A percentile compares a stretch with the other conserved stretches of the same genome.
phyloP scores from a whole-genome alignment of 2,113 vertebrate species.

The Rhipidura dahli region DNA sequence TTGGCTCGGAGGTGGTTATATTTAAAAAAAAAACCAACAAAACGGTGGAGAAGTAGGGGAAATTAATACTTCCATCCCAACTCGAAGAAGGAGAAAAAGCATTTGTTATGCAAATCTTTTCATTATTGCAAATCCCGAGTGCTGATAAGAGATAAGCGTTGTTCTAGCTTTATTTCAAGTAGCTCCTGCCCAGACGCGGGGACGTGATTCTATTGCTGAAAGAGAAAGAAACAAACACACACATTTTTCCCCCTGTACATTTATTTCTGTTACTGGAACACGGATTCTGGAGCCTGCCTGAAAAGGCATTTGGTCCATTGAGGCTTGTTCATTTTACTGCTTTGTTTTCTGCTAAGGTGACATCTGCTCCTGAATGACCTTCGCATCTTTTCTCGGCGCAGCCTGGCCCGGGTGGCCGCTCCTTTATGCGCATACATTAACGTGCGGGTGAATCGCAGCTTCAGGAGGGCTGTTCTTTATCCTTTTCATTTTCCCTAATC shows the following conservation, averaged over 20 bases:
- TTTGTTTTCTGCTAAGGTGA: slow-evolving; percentile 70
- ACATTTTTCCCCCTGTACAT: slow-evolving; percentile 8
- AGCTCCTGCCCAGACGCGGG: slow-evolving; percentile 20
- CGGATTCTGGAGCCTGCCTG: slow-evolving; percentile 38
- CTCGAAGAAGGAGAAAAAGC: slow-evolving; percentile 44
- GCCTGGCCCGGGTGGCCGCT: slow-evolving; percentile 55
- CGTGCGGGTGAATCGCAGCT: slow-evolving; percentile 46
- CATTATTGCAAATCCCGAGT: slow-evolving; percentile 66
- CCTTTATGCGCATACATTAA: slow-evolving; percentile 70
- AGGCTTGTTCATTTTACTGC: slow-evolving; percentile 66
- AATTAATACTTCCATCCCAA: slow-evolving; percentile 66
- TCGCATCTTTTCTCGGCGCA: slow-evolving; percentile 54
- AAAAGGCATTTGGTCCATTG: slow-evolving; percentile 65
- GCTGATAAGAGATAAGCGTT: slow-evolving; percentile 70
- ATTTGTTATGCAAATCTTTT: slow-evolving; percentile 75
- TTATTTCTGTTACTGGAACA: slow-evolving; percentile 60
- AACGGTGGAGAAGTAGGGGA: slow-evolving; percentile 1
- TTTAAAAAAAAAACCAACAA: not conserved
- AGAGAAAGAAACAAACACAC: slow-evolving; percentile 38
- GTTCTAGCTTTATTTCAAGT: slow-evolving; percentile 61
- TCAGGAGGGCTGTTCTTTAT: slow-evolving; percentile 61
- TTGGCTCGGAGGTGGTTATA: not conserved
- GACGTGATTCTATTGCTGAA: slow-evolving; percentile 6
- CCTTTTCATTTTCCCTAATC: slow-evolving; percentile 57
- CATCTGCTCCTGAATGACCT: slow-evolving; percentile 73